Percentiles rank a stretch among this genome's conserved stretches.
Evolutionary conservation across 1,140 invertebrate genomes (phyloP).

Genomic region (Hyles vespertilio): DNA sequence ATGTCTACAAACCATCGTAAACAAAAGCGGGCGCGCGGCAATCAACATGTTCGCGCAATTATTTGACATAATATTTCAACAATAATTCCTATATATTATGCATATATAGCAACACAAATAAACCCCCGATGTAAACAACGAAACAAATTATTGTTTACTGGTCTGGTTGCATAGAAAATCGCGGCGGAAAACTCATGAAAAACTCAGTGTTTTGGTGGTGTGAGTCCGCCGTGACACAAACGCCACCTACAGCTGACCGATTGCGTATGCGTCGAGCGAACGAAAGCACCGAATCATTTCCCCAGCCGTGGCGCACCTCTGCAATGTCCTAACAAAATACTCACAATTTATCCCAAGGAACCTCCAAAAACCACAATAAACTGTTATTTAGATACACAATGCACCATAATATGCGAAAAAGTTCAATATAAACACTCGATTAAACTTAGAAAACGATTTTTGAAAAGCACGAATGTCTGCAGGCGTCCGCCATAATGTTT

Average conservation of each 20-base stretch:
- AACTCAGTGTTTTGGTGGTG: conserved; percentile 69
- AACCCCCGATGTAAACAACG: conserved; percentile 28
- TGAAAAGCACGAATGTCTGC: conserved; percentile 75
- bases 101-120: conserved; percentile 24
- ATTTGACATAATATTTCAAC: conserved; percentile 38
- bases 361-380: conserved; percentile 70
- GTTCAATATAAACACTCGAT: conserved; percentile 75
- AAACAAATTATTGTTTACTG: conserved; percentile 49
- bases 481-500: conserved; percentile 77
- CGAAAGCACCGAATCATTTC: conserved; percentile 77
- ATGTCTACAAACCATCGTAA: conserved; percentile 49
- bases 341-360: conserved; percentile 68
- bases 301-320: conserved; percentile 75
- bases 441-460: conserved; percentile 76
- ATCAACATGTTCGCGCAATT: conserved; percentile 55
- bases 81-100: conserved; percentile 17
- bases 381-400: conserved; percentile 64
- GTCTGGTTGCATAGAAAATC: conserved; percentile 51
- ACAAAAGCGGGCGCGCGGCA: conserved; percentile 53
- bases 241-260: conserved; percentile 74
- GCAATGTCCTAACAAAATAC: conserved; percentile 72
- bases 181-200: conserved; percentile 73
- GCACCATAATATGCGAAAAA: conserved; percentile 75
- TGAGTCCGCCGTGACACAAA: conserved; percentile 63
- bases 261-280: conserved; percentile 75